A percentile compares a stretch with the other conserved stretches of the same genome.
These are phyloP conservation scores for Drosophila anomelani DNA, from an alignment of 2,888 invertebrate genomes.

Conservation along the genomic window DNA sequence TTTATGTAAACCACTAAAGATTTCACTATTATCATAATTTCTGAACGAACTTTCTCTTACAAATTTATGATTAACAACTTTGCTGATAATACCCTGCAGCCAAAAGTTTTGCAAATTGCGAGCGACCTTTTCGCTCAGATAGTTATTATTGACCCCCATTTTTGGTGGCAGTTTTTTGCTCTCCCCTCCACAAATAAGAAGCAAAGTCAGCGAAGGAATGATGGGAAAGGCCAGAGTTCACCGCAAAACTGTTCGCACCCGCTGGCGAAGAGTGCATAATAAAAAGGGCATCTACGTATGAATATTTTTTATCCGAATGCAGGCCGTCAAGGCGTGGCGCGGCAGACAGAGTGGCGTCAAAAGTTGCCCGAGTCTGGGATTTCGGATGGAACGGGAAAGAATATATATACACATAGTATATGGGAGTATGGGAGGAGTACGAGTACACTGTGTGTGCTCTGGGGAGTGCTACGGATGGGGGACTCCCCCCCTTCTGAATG, in stretches of 20 bases:
- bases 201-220: background rate
- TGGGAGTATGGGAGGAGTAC: background rate
- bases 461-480: background rate
- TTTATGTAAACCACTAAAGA: background rate
- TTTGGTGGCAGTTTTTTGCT: constrained; percentile 15
- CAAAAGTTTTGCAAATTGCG: constrained; percentile 16
- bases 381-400: constrained; percentile 21
- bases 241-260: constrained; percentile 33
- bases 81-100: constrained; percentile 16
- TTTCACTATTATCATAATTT: background rate
- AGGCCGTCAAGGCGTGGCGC: constrained; percentile 77
- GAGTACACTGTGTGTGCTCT: background rate
- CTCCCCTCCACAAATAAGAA: background rate
- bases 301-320: constrained; percentile 65
- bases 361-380: constrained; percentile 53
- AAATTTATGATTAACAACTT: constrained; percentile 12
- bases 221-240: constrained; percentile 27
- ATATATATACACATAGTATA: background rate
- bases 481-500: constrained; percentile 30
- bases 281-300: constrained; percentile 74
- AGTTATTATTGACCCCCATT: constrained; percentile 43
- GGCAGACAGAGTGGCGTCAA: constrained; percentile 78
- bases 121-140: constrained; percentile 27
- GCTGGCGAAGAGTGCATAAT: constrained; percentile 52
- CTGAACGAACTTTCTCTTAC: background rate